Evolutionary conservation across 2,113 vertebrate genomes (phyloP).

Genomic region (Rhagologus leucostigma): DNA sequence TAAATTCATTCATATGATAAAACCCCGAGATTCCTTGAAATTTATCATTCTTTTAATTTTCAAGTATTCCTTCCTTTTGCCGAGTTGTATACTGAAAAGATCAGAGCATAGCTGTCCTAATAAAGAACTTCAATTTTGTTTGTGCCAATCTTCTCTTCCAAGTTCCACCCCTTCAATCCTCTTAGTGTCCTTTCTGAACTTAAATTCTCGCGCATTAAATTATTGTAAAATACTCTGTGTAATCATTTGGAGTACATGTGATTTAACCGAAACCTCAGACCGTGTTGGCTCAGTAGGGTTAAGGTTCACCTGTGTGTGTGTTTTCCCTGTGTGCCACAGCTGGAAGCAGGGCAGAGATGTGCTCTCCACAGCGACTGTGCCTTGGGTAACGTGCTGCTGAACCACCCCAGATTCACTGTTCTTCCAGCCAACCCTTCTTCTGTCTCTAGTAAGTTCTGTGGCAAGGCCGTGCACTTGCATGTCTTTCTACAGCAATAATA

Average conservation of each 20-base stretch:
- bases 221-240: neutral
- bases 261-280: neutral
- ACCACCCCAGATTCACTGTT: neutral
- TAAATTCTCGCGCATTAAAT: neutral
- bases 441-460: neutral
- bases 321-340: neutral
- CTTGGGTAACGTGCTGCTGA: neutral
- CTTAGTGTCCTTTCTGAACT: neutral
- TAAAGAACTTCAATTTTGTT: neutral
- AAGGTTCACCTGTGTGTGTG: neutral
- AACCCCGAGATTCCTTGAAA: neutral
- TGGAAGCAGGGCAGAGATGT: neutral
- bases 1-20: neutral
- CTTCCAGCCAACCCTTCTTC: neutral
- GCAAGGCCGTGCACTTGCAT: neutral
- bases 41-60: neutral
- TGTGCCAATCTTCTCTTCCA: neutral
- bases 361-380: neutral
- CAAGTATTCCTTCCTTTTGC: neutral
- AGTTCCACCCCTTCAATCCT: neutral
- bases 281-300: accelerated
- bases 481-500: neutral
- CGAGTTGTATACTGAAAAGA: neutral
- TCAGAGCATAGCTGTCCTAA: neutral
- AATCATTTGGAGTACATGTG: neutral